phyloP scores from a whole-genome alignment of 2,797 vertebrate genomes.

The Hydrocynus forskahlii region DNA sequence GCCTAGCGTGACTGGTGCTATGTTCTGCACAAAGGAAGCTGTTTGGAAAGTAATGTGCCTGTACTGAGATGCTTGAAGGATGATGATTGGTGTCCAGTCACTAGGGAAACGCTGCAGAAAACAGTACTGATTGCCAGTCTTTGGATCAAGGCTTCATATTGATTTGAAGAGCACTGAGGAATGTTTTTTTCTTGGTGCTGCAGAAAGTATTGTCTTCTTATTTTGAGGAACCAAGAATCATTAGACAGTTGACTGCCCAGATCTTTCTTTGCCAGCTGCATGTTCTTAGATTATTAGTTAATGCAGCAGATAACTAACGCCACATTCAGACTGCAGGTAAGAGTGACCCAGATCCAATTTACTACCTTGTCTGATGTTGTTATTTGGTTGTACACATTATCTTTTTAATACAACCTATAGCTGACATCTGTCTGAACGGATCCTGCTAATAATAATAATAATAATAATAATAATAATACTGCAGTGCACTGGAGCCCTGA shows the following conservation, averaged over 20 bases:
- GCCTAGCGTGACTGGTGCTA: not conserved
- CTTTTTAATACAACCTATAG: no score
- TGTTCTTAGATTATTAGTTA: not conserved
- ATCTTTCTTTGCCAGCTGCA: not conserved
- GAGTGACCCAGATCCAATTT: no score
- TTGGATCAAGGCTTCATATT: slow-evolving; percentile 6
- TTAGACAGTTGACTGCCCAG: not conserved
- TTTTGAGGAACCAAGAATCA: not conserved
- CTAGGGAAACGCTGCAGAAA: slow-evolving; percentile 2
- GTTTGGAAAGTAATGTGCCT: not conserved
- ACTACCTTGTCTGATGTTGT: no score
- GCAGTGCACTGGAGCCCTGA: no score
- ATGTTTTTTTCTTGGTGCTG: not conserved
- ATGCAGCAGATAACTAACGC: not conserved
- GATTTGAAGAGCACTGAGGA: not conserved
- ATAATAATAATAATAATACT: no score
- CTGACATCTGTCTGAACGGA: no score
- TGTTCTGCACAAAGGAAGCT: not conserved
- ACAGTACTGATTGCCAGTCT: not conserved
- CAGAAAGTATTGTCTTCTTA: not conserved
- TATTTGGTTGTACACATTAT: no score
- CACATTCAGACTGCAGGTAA: no score
- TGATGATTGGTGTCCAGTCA: not conserved
- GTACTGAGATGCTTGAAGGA: slow-evolving; percentile 7
- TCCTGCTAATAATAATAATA: no score